phyloP scores from a whole-genome alignment of 2,888 invertebrate species.

The Aromia moschata region DNA sequence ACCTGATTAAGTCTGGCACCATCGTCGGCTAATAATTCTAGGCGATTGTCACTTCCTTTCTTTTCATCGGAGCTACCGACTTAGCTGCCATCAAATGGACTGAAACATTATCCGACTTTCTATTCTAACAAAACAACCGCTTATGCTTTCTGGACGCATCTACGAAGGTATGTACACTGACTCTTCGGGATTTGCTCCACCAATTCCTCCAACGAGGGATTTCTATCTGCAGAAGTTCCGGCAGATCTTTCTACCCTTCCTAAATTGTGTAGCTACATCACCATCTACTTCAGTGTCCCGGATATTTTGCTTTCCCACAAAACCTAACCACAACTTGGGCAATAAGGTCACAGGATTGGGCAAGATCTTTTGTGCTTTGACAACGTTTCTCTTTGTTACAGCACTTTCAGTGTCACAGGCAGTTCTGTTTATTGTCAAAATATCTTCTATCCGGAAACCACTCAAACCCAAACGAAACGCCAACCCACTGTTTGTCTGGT shows the following conservation, averaged over 20 bases:
- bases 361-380: slow-evolving; percentile 15
- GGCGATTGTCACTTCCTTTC: slow-evolving; percentile 23
- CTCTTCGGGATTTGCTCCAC: not conserved
- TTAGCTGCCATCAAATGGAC: slow-evolving; percentile 26
- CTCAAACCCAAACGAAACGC: not conserved
- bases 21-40: slow-evolving; percentile 27
- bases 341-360: slow-evolving; percentile 11
- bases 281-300: slow-evolving; percentile 23
- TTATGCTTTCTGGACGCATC: slow-evolving; percentile 41
- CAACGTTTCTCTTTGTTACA: not conserved
- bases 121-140: slow-evolving; percentile 32
- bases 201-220: slow-evolving; percentile 29
- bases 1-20: slow-evolving; percentile 24
- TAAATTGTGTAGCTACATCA: not conserved
- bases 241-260: slow-evolving; percentile 24
- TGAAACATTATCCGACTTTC: not conserved
- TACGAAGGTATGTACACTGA: slow-evolving; percentile 30
- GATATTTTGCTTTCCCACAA: slow-evolving; percentile 7
- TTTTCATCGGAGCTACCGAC: slow-evolving; percentile 39
- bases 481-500: not conserved
- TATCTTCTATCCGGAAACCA: not conserved
- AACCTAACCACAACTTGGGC: slow-evolving; percentile 3
- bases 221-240: slow-evolving; percentile 14
- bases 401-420: not conserved
- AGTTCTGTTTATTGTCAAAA: not conserved